Percentiles rank a stretch among this genome's conserved stretches.
These are phyloP conservation scores for Meloidogyne floridensis DNA, from an alignment of 1,140 invertebrate genomes.

Conservation along the genomic window DNA sequence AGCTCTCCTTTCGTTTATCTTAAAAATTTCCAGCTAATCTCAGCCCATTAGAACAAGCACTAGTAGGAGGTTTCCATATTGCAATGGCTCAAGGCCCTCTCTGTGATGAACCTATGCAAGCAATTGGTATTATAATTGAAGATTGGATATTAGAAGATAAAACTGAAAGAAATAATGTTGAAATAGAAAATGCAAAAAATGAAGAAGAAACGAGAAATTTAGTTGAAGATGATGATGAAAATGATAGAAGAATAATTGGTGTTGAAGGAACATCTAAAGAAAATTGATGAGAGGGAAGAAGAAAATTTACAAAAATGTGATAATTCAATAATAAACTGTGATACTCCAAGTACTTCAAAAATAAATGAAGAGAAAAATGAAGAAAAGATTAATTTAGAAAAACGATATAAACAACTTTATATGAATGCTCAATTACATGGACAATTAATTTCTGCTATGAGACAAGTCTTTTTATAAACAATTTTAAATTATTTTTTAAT, in stretches of 20 bases:
- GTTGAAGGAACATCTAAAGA: slow-evolving; percentile 75
- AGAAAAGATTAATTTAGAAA: not conserved
- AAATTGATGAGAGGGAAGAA: not conserved
- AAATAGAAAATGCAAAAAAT: slow-evolving; percentile 36
- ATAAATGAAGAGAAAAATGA: not conserved
- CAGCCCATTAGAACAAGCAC: slow-evolving; percentile 62
- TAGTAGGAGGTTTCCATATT: slow-evolving; percentile 91
- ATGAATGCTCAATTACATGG: slow-evolving; percentile 73
- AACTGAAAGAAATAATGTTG: slow-evolving; percentile 34
- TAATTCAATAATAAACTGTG: not conserved
- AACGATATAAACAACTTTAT: not conserved
- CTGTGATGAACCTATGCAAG: slow-evolving; percentile 95
- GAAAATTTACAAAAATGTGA: not conserved
- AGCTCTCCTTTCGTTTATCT: too few species aligned
- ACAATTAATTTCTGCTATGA: slow-evolving; percentile 86
- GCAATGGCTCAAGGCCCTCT: slow-evolving; percentile 84
- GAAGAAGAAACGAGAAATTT: not conserved
- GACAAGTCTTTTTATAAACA: slow-evolving; percentile 70
- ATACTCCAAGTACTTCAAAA: not conserved
- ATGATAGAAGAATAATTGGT: slow-evolving; percentile 68
- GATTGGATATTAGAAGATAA: slow-evolving; percentile 64
- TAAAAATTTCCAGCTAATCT: slow-evolving; percentile 16
- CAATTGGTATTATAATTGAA: slow-evolving; percentile 85
- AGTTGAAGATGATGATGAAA: not conserved
- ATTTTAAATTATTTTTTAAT: not conserved